Evolutionary conservation across 2,797 vertebrate species (phyloP), one percentile per base, ranked within the genome.

Genomic region (Lithobates pipiens): DNA sequence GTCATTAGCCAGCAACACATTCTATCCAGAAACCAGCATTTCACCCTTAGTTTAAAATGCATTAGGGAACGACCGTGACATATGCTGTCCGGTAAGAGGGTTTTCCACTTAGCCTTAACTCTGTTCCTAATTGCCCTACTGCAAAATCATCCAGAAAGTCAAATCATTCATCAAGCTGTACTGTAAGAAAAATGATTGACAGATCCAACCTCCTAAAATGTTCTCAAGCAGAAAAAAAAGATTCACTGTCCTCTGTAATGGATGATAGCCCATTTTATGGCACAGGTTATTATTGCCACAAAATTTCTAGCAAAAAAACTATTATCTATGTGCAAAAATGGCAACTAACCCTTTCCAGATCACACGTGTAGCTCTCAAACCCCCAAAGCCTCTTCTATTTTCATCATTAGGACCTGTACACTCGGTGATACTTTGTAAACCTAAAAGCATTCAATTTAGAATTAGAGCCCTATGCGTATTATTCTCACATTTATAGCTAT

Each of bases 11-110:
- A 34, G 29, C 18, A 10, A 34, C 27, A 76, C 10, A 32, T 76
- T 61, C 25, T 57, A 23, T 50, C 29, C 16, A 57, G 50, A 16
- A 76, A 77, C 34, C 29, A 63, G 18, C 18, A 63, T 61, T 63
- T 32, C 34, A 77, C 8, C 32, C 76, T 65, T 42, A n/a, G 61
- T 65, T 39, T 77, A 63, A 77, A 65, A 65, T 25, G 63, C 39
- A 79, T 79, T 79, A 68, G 63, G 21, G 39, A 79, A 10, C 25
- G 23, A 39, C 39, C 63, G 29, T 79, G 63, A 68, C 25, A 68
- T 78, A 25, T 39, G 54, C 76, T 25, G 18, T 36, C 23, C 61
- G 50, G 10, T 27, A 79, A 29, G 25, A 5, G 25, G n/a, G 63
- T 68, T 21, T 39, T 46, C 39, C 77, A 44, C 23, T 27, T 69